Conservation (phyloP, 2,797 vertebrate species). For the Fratercula arctica region DNA sequence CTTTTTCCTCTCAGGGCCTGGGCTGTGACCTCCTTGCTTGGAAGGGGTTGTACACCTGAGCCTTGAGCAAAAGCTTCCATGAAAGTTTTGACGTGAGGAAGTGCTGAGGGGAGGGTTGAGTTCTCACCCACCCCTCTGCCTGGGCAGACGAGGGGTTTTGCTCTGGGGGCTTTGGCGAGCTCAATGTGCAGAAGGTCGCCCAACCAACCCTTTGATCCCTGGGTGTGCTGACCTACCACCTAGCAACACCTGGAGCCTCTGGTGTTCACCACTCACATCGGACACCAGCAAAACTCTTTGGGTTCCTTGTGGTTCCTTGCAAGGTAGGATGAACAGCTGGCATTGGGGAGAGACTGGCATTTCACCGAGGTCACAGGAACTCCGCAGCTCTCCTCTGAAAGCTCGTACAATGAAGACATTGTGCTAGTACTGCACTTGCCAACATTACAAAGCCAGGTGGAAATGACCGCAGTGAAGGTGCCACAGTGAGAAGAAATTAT, state of each 20-base stretch:
- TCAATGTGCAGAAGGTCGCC: neutral
- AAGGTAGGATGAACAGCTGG: neutral
- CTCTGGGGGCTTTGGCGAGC: neutral
- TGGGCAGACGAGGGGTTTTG: fast-evolving
- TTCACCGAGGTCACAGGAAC: neutral
- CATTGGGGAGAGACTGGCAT: neutral
- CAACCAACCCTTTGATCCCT: neutral
- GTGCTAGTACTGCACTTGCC: neutral
- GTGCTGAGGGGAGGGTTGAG: neutral
- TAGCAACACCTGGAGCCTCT: neutral
- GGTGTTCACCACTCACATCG: neutral
- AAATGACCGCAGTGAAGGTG: neutral
- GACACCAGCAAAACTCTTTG: neutral
- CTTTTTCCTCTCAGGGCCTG: neutral
- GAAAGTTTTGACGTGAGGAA: neutral
- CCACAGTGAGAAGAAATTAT: neutral
- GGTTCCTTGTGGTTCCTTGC: neutral
- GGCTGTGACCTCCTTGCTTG: neutral
- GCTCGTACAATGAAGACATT: neutral
- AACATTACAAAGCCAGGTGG: neutral
- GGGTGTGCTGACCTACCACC: neutral
- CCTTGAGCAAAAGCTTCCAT: neutral
- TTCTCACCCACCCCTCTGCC: neutral
- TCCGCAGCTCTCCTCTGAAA: neutral
- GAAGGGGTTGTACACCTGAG: neutral